A percentile compares a stretch with the other conserved stretches of the same genome.
Evolutionary conservation across 2,797 vertebrate genomes (phyloP).

Genomic region (Gymnocypris eckloni): DNA sequence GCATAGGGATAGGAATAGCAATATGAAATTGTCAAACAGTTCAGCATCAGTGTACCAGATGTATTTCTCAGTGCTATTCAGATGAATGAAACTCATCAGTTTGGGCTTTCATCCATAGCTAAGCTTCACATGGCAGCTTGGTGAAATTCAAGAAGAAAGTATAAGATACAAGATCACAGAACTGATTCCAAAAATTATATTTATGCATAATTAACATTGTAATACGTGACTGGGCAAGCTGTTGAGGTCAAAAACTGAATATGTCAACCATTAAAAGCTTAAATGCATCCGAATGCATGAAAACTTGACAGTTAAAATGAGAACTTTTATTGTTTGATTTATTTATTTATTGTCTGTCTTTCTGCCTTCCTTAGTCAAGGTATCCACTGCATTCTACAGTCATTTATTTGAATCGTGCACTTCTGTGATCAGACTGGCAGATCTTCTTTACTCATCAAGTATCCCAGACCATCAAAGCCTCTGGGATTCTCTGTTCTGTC

Average conservation of each 20-base stretch:
- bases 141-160: not conserved
- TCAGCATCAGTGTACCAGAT: conserved; percentile 43
- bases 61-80: conserved; percentile 39
- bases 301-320: not conserved
- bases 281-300: not conserved
- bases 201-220: not conserved
- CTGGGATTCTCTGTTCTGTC: conserved; percentile 67
- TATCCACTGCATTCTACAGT: not conserved
- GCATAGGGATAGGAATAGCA: conserved; percentile 42
- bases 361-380: not conserved
- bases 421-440: conserved; percentile 48
- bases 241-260: not conserved
- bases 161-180: not conserved
- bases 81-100: conserved; percentile 43
- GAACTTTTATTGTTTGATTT: not conserved
- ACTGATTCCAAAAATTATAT: not conserved
- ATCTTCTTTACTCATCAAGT: conserved; percentile 44
- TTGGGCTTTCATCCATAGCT: conserved; percentile 34
- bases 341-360: not conserved
- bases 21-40: conserved; percentile 41
- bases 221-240: not conserved
- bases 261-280: not conserved
- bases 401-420: not conserved
- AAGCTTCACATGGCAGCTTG: conserved; percentile 1
- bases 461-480: conserved; percentile 52